phyloP scores from a whole-genome alignment of 2,113 vertebrate species.

The Poeciliopsis turrubarensis region DNA sequence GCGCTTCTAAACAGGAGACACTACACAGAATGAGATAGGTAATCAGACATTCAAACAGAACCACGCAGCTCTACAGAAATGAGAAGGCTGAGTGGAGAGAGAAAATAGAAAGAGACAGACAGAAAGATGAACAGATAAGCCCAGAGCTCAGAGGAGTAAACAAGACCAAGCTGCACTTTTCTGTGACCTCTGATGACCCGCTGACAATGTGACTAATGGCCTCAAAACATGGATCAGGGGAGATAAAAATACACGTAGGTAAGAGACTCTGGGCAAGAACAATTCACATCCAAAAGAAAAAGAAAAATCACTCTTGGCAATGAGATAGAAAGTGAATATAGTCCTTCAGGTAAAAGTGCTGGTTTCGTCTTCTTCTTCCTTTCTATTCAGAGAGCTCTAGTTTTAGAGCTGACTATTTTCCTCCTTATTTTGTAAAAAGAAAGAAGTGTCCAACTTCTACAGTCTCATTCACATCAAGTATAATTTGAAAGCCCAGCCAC shows the following conservation, averaged over 20 bases:
- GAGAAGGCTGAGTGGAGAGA: constrained; percentile 25
- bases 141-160: constrained; percentile 46
- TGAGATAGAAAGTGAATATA: background rate
- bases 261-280: background rate
- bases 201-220: constrained; percentile 69
- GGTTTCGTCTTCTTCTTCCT: constrained; percentile 9
- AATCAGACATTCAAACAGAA: constrained; percentile 36
- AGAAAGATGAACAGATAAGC: constrained; percentile 57
- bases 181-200: constrained; percentile 47
- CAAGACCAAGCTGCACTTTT: constrained; percentile 41
- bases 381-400: constrained; percentile 1
- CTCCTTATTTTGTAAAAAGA: constrained; percentile 12
- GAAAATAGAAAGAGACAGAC: constrained; percentile 30
- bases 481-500: constrained; percentile 9
- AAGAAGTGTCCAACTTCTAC: background rate
- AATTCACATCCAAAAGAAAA: constrained; percentile 5
- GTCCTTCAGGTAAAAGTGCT: constrained; percentile 11
- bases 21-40: background rate
- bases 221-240: constrained; percentile 48
- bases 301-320: background rate
- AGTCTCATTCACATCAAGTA: constrained; percentile 4
- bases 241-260: constrained; percentile 36
- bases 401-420: constrained; percentile 13
- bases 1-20: background rate
- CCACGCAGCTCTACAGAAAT: constrained; percentile 12